Base-by-base conservation (phyloP, 2,888 invertebrate species). In the Mimas tiliae region DNA sequence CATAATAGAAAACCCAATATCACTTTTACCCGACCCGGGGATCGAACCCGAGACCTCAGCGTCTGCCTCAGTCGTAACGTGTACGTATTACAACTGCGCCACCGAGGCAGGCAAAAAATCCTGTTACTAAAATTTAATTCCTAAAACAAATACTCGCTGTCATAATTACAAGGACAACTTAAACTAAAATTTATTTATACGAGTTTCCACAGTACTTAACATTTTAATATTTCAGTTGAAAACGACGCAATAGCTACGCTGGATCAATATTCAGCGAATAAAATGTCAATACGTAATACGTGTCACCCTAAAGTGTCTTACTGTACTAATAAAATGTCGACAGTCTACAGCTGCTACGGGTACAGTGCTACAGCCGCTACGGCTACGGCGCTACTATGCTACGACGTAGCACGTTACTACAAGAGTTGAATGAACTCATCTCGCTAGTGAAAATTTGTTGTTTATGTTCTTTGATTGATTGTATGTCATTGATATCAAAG, bases 311-410 rank as follows among this genome's bases (percentile, higher is more conserved):
- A 76, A 75, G 75, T 78, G 42, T 58, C 58, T 58, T 42, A 78
- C 75, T 70, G 71, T 77, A 79, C 70, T 82, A 80, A 82, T 84
- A 83, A 58, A 80, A 79, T 73, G 77, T 81, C 80, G 80, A 82
- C 83, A 82, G 80, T 1, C 80, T 80, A 82, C 83, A 82, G 80
- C 79, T 82, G 83, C 81, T 83, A 81, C 77, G 72, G 65, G 69
- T 75, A 45, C 53, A 47, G 53, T n/a, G 27, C 80, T 80, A 82
- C 83, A 82, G 80, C 79, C 81, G 83, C 81, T 83, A 81, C 77
- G 72, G 65, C 69, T 75, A 45, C 53, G 33, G 53, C 12, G 34
- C 48, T 65, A 65, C 74, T 75, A 73, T 65, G 65, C 73, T 81
- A 80, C 76, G 71, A 65, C 79, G 81, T 80, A 82, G 81, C 79